Conservation (phyloP, 2,113 vertebrate species). For the Varanus komodoensis region DNA sequence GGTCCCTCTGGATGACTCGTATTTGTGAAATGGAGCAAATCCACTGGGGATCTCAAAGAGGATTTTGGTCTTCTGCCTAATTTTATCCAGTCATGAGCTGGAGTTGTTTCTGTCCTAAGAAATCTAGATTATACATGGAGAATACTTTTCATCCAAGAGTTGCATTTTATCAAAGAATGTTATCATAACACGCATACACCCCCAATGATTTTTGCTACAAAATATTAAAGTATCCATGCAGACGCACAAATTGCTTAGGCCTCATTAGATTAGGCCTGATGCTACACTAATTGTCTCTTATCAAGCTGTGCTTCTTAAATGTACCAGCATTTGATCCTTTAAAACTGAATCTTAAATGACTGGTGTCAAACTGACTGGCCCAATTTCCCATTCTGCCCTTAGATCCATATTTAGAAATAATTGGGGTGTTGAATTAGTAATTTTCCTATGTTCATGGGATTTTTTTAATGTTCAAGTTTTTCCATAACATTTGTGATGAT, state of each 20-base stretch:
- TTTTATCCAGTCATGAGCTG: constrained; percentile 42
- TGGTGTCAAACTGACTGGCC: constrained; percentile 69
- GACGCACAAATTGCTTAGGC: constrained; percentile 65
- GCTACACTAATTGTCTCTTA: constrained; percentile 65
- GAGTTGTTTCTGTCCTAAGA: constrained; percentile 28
- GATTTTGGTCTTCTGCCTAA: constrained; percentile 37
- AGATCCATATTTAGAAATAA: constrained; percentile 71
- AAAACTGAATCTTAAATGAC: constrained; percentile 70
- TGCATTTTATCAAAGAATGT: constrained; percentile 14
- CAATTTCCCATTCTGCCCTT: constrained; percentile 75
- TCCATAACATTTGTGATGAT: background rate
- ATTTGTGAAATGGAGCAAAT: constrained; percentile 45
- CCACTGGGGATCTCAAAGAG: constrained; percentile 17
- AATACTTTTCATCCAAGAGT: constrained; percentile 27
- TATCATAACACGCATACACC: constrained; percentile 33
- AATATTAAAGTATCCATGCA: constrained; percentile 43
- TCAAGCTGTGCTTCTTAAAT: constrained; percentile 72
- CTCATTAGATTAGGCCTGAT: constrained; percentile 53
- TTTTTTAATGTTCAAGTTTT: constrained; percentile 57
- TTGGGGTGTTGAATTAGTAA: constrained; percentile 65
- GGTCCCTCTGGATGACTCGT: constrained; percentile 8
- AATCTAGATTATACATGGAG: constrained; percentile 54
- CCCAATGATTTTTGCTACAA: constrained; percentile 29
- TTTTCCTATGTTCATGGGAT: constrained; percentile 42
- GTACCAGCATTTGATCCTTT: constrained; percentile 69